phyloP scores from a whole-genome alignment of 2,113 vertebrate genomes.

The Marcusenius ussheri region DNA sequence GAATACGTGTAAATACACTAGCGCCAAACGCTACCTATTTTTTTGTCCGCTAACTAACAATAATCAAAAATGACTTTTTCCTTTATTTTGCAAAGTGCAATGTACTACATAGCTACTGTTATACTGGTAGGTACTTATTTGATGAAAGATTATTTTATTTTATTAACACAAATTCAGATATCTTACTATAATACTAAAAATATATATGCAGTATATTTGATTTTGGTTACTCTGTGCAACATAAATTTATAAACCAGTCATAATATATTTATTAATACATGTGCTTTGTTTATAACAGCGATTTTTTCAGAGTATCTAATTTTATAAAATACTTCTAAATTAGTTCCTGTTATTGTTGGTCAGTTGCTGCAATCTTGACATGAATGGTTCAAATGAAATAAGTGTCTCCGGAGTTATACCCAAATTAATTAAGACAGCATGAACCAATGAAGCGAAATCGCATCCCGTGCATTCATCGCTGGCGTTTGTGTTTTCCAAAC shows the following conservation, averaged over 20 bases:
- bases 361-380: neutral
- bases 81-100: neutral
- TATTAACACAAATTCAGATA: neutral
- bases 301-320: neutral
- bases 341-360: neutral
- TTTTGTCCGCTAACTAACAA: neutral
- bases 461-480: neutral
- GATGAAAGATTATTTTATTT: neutral
- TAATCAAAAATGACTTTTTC: neutral
- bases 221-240: neutral
- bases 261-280: neutral
- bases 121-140: neutral
- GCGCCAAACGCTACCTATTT: neutral
- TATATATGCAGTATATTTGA: neutral
- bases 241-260: neutral
- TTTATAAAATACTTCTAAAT: neutral
- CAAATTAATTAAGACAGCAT: neutral
- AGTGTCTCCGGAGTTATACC: neutral
- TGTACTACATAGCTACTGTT: neutral
- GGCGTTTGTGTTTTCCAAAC: neutral
- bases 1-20: slow-evolving; percentile 16
- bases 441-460: neutral
- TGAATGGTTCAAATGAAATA: neutral
- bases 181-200: neutral
- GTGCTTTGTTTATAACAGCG: neutral